Base-by-base conservation (phyloP, 2,797 vertebrate genomes). In the Dendrocincla tyrannina region DNA sequence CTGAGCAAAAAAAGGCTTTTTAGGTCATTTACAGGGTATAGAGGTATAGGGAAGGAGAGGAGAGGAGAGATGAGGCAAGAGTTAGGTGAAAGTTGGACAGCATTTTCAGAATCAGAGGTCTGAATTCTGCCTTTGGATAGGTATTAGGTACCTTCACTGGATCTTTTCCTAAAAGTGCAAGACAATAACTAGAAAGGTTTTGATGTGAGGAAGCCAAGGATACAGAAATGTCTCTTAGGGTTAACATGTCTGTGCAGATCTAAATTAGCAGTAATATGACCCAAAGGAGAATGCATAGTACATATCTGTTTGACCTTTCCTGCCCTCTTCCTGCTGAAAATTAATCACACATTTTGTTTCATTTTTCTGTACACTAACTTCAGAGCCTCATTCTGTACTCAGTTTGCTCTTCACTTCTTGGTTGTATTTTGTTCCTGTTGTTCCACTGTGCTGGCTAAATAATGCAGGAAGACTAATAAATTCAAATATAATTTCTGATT, bases 401-500 rank as follows among this genome's bases (percentile, higher is more conserved):
- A 39, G 42, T 60, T 95, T 11, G 0, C 79, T 68, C 60, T 85
- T 84, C 16, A 87, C 68, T 50, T 87, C 90, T 77, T 89, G 93
- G 42, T 35, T 68, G 32, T 79, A 55, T 96, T 93, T 91, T 92
- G 91, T 96, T 96, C 96, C 95, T 96, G 89, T 88, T 97, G 89
- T 87, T 86, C 78, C 66, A 33, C 79, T 93, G 86, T 95, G 94
- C 91, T 97, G 95, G 93, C 87, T 97, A 97, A 97, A 97, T 96
- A 97, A 96, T 77, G 73, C 49, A 77, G 88, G 79, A 91, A 95
- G 83, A 66, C 89, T 97, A 97, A 97, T 97, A 97, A 94, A 97
- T 96, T 96, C 84, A 93, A 97, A 97, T 97, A 95, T 94, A 86
- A 95, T 93, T 97, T 97, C 76, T 97, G 96, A 97, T 97, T 97